Conservation (phyloP, 2,113 vertebrate species). For the Pluvialis apricaria region DNA sequence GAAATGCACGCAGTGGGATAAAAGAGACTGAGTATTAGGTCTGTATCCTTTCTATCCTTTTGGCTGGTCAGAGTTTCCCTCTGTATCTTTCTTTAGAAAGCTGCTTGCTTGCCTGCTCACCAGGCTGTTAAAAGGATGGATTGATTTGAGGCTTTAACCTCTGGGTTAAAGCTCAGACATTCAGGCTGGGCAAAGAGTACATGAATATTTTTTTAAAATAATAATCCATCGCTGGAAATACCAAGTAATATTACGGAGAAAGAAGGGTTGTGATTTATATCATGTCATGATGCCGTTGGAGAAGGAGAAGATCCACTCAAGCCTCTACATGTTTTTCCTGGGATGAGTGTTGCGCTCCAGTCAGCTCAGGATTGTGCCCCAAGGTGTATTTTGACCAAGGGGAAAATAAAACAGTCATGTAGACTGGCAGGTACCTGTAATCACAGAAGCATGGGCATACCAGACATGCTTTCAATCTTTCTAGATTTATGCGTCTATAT, state of each 20-base stretch:
- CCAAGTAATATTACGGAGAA: neutral
- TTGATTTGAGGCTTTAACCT: neutral
- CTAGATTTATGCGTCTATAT: neutral
- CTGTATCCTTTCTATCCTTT: neutral
- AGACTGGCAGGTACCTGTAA: neutral
- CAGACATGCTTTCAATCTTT: neutral
- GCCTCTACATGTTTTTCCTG: neutral
- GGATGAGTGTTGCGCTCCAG: neutral
- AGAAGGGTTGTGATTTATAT: neutral
- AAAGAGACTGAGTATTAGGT: neutral
- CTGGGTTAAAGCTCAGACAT: neutral
- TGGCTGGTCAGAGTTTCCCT: neutral
- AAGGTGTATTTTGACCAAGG: neutral
- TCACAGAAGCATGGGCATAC: neutral
- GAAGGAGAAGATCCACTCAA: neutral
- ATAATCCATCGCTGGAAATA: neutral
- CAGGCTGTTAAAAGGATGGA: neutral
- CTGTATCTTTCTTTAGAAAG: neutral
- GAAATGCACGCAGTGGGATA: neutral
- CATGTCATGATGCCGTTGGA: neutral
- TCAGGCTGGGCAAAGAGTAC: neutral
- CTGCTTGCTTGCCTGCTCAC: neutral
- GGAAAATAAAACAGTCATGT: neutral
- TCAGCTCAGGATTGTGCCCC: neutral
- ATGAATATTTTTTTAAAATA: neutral